These are phyloP conservation scores for Beris morrisii DNA, from an alignment of 2,888 invertebrate genomes.

Conservation along the genomic window DNA sequence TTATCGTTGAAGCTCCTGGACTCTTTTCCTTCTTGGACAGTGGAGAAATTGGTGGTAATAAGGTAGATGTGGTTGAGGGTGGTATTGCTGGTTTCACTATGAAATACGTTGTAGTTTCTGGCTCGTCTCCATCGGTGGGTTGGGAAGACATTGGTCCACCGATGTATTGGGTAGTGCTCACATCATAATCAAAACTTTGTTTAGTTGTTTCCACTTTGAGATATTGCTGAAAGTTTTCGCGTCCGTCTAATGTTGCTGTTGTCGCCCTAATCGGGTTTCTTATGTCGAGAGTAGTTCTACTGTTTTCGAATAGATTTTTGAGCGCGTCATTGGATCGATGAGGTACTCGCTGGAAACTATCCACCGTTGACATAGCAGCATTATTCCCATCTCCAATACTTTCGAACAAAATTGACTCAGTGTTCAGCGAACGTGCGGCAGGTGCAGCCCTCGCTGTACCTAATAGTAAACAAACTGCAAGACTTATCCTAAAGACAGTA, in stretches of 20 bases:
- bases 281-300: slow-evolving; percentile 20
- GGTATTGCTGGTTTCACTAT: slow-evolving; percentile 18
- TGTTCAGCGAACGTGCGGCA: too few relatives aligned
- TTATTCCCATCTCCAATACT: too few relatives aligned
- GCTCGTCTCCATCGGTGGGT: neutral
- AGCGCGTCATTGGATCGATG: slow-evolving; percentile 25
- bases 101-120: slow-evolving; percentile 20
- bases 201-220: slow-evolving; percentile 8
- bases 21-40: neutral
- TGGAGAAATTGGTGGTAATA: too few relatives aligned
- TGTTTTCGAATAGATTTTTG: slow-evolving; percentile 22
- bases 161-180: slow-evolving; percentile 23
- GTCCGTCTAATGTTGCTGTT: slow-evolving; percentile 2
- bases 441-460: too few relatives aligned
- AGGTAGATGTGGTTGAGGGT: neutral
- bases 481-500: too few relatives aligned
- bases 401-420: too few relatives aligned
- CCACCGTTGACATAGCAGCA: neutral
- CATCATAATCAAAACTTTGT: slow-evolving; percentile 13
- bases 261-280: neutral
- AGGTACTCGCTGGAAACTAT: slow-evolving; percentile 7
- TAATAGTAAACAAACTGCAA: too few relatives aligned
- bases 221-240: slow-evolving; percentile 19
- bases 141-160: neutral
- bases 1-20: neutral